Conservation (phyloP, 2,113 vertebrate species). For the Centropus unirufus region DNA sequence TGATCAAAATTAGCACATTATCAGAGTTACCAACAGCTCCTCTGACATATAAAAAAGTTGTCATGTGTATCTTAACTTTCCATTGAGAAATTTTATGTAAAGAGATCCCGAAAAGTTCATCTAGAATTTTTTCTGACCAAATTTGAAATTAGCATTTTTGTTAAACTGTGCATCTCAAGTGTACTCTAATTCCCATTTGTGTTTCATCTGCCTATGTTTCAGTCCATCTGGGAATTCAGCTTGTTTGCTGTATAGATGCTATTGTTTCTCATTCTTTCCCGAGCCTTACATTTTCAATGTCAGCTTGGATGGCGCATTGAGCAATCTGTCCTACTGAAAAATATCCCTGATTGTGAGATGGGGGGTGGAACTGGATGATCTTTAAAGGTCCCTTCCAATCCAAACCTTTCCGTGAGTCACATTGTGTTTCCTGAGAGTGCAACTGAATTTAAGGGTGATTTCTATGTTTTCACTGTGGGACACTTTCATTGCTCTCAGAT, state of each 20-base stretch:
- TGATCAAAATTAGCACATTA: background rate
- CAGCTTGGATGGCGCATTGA: background rate
- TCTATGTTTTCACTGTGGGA: background rate
- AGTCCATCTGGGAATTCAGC: background rate
- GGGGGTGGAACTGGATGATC: background rate
- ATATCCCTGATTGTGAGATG: background rate
- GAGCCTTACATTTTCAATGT: background rate
- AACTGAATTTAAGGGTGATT: background rate
- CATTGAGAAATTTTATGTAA: background rate
- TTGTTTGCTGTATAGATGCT: background rate
- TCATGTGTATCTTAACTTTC: background rate
- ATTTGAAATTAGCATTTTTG: background rate
- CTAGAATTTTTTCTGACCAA: background rate
- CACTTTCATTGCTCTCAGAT: background rate
- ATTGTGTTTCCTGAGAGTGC: background rate
- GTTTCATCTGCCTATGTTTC: background rate
- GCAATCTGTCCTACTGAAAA: background rate
- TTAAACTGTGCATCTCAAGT: background rate
- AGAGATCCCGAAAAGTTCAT: background rate
- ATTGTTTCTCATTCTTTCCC: background rate
- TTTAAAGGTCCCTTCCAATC: background rate
- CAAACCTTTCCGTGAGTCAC: background rate
- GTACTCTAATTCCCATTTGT: background rate
- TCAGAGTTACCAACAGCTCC: background rate
- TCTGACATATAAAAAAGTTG: background rate